Base-by-base conservation (phyloP, 2,888 invertebrate genomes). In the Pristionchus arcanus region DNA sequence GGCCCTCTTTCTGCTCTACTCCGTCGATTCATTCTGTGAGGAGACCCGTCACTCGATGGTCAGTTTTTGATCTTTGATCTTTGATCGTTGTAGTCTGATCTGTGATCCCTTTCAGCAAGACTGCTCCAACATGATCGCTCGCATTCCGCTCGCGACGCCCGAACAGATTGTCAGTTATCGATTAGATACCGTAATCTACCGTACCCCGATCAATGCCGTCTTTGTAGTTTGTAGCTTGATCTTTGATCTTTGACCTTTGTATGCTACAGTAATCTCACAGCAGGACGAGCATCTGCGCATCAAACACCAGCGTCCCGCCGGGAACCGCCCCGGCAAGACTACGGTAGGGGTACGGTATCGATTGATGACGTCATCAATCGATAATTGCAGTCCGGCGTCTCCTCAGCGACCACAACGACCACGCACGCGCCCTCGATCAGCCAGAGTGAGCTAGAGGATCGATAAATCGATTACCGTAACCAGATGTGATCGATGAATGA, bases 11-110 rank as follows among this genome's bases (percentile, higher is more conserved):
- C 21, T 77, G 49, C 49, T 77, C 42, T 77, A 77, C 42, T 77
- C 77, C 21, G 77, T 77, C n/a, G 2, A 2, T 15, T 21, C 21
- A 7, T 77, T 77, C 77, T 77, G 77, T 42, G 42, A 77, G n/a
- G 25, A 34, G 42, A 77, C 77, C 25, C 42, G 9, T 4, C 77
- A 25, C n/a, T 7, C 49, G 2, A 77, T 77, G 77, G 77, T 34
- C 15, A 71, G 34, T 71, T 2, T 42, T 21, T 77, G 77, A 49
- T 77, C 77, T 77, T 77, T 49, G 77, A 77, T 77, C 77, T 77
- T 77, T 74, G 37, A 34, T 74, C 37, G 11, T 9, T 77, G 25
- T 77, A 77, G 37, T 77, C 77, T 42, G 77, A 77, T 77, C 77
- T 42, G 0, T 49, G 74, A 31, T 15, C 37, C 3, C 37, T 42